These are phyloP conservation scores for Mimachlamys varia DNA, from an alignment of 2,888 invertebrate genomes.

Conservation along the genomic window DNA sequence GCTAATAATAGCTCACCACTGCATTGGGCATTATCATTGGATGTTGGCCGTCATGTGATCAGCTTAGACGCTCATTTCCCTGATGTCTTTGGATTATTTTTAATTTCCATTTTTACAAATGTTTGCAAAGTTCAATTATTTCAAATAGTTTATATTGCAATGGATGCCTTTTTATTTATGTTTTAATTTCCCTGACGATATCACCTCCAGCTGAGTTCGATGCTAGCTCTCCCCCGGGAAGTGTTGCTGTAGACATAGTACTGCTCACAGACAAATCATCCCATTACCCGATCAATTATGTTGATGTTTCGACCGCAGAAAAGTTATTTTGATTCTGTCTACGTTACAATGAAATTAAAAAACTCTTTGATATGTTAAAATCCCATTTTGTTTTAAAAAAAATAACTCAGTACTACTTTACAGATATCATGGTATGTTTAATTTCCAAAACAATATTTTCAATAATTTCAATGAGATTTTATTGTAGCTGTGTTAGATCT, in stretches of 20 bases:
- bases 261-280: background rate
- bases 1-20: slow-evolving; percentile 7
- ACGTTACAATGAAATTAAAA: too few relatives aligned
- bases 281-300: background rate
- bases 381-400: too few relatives aligned
- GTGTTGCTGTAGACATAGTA: background rate
- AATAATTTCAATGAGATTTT: too few relatives aligned
- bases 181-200: background rate
- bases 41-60: slow-evolving; percentile 10
- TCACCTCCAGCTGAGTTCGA: background rate
- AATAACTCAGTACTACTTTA: too few relatives aligned
- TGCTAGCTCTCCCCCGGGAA: background rate
- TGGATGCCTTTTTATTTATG: background rate
- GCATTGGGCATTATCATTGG: slow-evolving; percentile 27
- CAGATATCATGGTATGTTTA: too few relatives aligned
- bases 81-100: slow-evolving; percentile 36
- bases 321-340: too few relatives aligned
- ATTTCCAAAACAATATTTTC: too few relatives aligned
- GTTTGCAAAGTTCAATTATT: background rate
- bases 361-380: too few relatives aligned
- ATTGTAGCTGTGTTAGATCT: too few relatives aligned
- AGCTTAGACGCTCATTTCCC: slow-evolving; percentile 16
- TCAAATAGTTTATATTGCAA: background rate
- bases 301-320: background rate
- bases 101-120: slow-evolving; percentile 45